phyloP scores from a whole-genome alignment of 2,888 invertebrate genomes.

The Eumacrocentrus americanus region DNA sequence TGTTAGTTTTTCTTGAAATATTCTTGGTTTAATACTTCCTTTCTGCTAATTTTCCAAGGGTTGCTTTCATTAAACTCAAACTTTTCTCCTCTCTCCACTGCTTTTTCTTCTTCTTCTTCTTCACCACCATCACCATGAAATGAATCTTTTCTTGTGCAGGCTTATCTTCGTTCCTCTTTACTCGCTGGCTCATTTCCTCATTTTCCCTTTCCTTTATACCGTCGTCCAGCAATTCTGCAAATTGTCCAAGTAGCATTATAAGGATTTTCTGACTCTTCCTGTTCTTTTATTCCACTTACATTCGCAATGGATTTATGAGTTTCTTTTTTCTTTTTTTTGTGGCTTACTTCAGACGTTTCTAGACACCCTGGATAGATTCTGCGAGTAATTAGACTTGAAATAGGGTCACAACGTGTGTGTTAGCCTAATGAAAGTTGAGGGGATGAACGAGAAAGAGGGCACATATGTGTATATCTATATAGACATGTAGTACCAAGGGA shows the following conservation, averaged over 20 bases:
- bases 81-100: background rate
- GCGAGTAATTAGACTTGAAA: background rate
- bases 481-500: background rate
- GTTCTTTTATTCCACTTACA: background rate
- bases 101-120: background rate
- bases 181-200: background rate
- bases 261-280: background rate
- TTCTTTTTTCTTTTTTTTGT: background rate
- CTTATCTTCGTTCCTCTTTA: background rate
- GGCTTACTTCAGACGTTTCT: background rate
- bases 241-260: slow-evolving; percentile 11
- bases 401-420: background rate
- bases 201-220: slow-evolving; percentile 2
- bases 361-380: background rate
- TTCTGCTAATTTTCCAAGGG: background rate
- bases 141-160: slow-evolving; percentile 8
- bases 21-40: background rate
- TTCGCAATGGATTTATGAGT: background rate
- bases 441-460: background rate
- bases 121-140: background rate
- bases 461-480: background rate
- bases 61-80: slow-evolving; percentile 1
- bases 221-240: slow-evolving; percentile 6
- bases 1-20: background rate
- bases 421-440: background rate